Conservation (phyloP, 2,888 invertebrate species). For the Lepidochitona cinerea region DNA sequence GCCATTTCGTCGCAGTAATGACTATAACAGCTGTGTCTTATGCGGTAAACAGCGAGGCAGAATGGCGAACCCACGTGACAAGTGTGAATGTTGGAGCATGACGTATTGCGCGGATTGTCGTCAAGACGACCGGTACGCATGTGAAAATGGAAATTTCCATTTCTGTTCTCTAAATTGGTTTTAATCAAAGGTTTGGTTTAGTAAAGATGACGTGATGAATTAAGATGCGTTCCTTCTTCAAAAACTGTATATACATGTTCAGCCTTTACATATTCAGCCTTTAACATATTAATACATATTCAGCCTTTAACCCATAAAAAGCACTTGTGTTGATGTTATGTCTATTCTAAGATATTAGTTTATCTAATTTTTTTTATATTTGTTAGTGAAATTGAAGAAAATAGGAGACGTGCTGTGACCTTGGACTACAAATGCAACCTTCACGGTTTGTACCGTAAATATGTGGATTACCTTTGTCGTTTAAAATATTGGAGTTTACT, state of each 20-base stretch:
- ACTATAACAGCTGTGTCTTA: slow-evolving; percentile 67
- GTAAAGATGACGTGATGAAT: too few species aligned
- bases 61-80: slow-evolving; percentile 63
- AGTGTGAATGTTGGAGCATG: slow-evolving; percentile 67
- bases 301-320: too few species aligned
- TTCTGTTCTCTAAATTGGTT: too few species aligned
- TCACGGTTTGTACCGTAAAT: slow-evolving; percentile 66
- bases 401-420: slow-evolving; percentile 50
- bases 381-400: not conserved
- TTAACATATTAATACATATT: too few species aligned
- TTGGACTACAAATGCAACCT: slow-evolving; percentile 58
- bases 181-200: too few species aligned
- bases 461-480: slow-evolving; percentile 59
- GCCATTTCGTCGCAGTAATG: slow-evolving; percentile 63
- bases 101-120: slow-evolving; percentile 56
- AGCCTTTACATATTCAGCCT: too few species aligned
- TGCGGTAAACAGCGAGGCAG: slow-evolving; percentile 66
- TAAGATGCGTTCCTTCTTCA: too few species aligned
- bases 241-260: too few species aligned
- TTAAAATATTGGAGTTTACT: slow-evolving; percentile 69
- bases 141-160: too few species aligned
- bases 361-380: not conserved
- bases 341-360: too few species aligned
- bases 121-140: slow-evolving; percentile 61
- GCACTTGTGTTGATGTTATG: too few species aligned